phyloP scores from a whole-genome alignment of 2,888 invertebrate genomes.

The Meiosimyza platycephala region DNA sequence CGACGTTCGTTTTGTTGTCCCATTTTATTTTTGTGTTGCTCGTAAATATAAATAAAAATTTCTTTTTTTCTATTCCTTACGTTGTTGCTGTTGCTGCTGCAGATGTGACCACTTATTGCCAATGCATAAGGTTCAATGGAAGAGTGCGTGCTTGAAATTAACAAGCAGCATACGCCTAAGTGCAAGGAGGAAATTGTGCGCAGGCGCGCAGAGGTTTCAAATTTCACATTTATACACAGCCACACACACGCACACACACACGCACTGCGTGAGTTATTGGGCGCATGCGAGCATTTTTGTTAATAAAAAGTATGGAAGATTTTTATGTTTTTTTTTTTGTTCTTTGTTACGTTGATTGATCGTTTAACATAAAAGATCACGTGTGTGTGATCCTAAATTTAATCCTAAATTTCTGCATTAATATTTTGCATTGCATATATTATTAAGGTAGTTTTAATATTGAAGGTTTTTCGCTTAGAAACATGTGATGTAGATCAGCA shows the following conservation, averaged over 20 bases:
- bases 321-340: background rate
- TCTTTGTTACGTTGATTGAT: no score
- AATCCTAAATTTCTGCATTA: background rate
- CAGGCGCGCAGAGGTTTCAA: background rate
- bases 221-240: slow-evolving; percentile 10
- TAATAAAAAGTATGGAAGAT: background rate
- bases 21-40: background rate
- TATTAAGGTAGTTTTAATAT: no score
- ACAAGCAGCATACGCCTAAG: background rate
- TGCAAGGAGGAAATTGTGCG: background rate
- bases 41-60: no score
- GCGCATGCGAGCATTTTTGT: slow-evolving; percentile 52
- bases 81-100: background rate
- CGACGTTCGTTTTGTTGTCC: background rate
- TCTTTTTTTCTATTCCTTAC: no score
- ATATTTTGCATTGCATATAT: background rate
- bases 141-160: slow-evolving; percentile 2
- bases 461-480: no score
- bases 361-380: background rate
- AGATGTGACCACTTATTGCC: slow-evolving; percentile 28
- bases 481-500: no score
- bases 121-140: background rate
- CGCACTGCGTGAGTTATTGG: slow-evolving; percentile 50
- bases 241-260: background rate
- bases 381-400: background rate